A percentile compares a stretch with the other conserved stretches of the same genome.
These are phyloP conservation scores for Perdita meconis DNA, from an alignment of 2,888 invertebrate genomes.

Conservation along the genomic window DNA sequence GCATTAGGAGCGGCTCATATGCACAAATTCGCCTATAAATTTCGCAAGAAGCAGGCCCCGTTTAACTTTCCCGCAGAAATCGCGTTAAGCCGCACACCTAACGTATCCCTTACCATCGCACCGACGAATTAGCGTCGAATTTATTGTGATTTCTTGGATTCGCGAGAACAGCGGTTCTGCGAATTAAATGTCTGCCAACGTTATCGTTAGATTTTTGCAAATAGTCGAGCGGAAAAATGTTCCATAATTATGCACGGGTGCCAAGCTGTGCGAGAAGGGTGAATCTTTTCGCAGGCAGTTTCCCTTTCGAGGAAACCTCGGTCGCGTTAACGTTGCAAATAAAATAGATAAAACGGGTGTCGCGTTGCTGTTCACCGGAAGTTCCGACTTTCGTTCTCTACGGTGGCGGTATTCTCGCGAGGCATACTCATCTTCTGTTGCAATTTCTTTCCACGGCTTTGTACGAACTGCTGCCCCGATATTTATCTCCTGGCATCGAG, in stretches of 20 bases:
- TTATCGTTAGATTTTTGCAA: too few relatives aligned
- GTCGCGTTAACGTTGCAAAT: slow-evolving; percentile 24
- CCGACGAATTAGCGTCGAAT: slow-evolving; percentile 7
- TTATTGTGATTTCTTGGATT: not conserved
- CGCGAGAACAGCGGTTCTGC: not conserved
- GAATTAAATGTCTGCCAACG: not conserved
- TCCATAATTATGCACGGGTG: too few relatives aligned
- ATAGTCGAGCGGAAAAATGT: too few relatives aligned
- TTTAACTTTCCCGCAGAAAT: slow-evolving; percentile 17
- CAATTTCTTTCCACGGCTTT: slow-evolving; percentile 54
- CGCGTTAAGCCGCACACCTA: slow-evolving; percentile 38
- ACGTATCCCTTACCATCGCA: not conserved
- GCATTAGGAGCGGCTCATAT: slow-evolving; percentile 54
- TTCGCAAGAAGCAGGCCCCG: slow-evolving; percentile 39
- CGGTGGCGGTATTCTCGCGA: slow-evolving; percentile 39
- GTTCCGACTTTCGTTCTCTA: slow-evolving; percentile 7
- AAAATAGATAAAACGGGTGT: slow-evolving; percentile 27
- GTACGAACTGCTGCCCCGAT: slow-evolving; percentile 55
- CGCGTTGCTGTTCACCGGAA: slow-evolving; percentile 4
- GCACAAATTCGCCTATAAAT: slow-evolving; percentile 65
- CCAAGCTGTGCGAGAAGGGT: too few relatives aligned
- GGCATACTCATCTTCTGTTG: slow-evolving; percentile 48
- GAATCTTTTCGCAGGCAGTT: too few relatives aligned
- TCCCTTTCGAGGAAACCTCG: slow-evolving; percentile 21
- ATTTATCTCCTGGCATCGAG: slow-evolving; percentile 69